Conservation (phyloP, 1,140 invertebrate species). For the Solen grandis region DNA sequence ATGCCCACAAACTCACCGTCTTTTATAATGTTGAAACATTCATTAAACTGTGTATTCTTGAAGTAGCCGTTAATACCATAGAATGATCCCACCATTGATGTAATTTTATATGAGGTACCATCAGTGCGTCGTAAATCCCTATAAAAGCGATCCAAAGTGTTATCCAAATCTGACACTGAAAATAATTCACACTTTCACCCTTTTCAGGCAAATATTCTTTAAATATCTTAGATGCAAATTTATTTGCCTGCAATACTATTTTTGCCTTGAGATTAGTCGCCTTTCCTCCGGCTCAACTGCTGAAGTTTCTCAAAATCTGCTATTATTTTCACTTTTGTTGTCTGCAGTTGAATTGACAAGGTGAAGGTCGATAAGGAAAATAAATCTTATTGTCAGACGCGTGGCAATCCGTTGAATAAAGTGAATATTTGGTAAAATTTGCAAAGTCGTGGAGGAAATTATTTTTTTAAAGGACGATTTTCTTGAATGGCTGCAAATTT, state of each 20-base stretch:
- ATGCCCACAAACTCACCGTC: not conserved
- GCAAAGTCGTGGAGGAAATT: too few species aligned
- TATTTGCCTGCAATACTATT: not conserved
- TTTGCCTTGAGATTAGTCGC: not conserved
- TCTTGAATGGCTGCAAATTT: too few species aligned
- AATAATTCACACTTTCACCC: not conserved
- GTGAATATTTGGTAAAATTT: too few species aligned
- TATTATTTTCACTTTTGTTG: not conserved
- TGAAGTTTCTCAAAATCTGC: not conserved
- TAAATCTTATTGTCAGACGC: too few species aligned
- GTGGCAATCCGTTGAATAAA: too few species aligned
- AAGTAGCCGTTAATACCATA: not conserved
- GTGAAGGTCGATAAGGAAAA: not conserved
- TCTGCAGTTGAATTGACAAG: not conserved
- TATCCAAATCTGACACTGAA: not conserved
- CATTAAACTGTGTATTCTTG: not conserved
- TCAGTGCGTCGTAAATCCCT: too few species aligned
- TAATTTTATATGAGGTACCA: too few species aligned
- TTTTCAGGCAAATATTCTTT: not conserved
- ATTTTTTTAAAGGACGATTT: too few species aligned
- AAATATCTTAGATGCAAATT: not conserved
- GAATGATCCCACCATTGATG: not conserved
- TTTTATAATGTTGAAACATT: too few species aligned
- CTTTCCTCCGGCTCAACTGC: not conserved
- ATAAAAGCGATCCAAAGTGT: not conserved